Conservation (phyloP, 2,888 invertebrate genomes). For the Heliconius erato region DNA sequence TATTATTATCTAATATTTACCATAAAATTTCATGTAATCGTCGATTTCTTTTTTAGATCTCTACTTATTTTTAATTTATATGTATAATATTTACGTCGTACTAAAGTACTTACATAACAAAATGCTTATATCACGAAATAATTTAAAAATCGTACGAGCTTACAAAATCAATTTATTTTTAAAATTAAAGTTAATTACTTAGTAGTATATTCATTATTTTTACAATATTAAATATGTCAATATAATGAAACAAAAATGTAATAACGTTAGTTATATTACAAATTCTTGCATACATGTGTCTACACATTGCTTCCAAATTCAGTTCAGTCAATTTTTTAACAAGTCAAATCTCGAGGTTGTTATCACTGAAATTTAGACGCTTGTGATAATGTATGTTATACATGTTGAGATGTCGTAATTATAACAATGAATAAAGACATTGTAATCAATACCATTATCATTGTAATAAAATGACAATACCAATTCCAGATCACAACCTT, state of each 20-base stretch:
- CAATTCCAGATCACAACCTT: not conserved
- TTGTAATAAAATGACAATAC: constrained; percentile 12
- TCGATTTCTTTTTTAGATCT: not conserved
- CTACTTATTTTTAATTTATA: not conserved
- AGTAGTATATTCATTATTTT: not conserved
- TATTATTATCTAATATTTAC: not conserved
- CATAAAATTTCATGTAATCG: not conserved
- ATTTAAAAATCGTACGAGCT: not conserved
- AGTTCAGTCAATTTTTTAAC: no score
- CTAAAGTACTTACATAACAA: not conserved
- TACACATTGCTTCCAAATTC: no score
- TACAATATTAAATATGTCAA: not conserved
- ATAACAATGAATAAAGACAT: constrained; percentile 1
- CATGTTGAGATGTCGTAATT: not conserved
- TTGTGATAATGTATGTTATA: not conserved
- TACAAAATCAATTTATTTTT: not conserved
- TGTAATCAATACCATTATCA: not conserved
- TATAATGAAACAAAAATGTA: not conserved
- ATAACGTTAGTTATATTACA: not conserved
- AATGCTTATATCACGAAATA: not conserved
- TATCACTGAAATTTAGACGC: not conserved
- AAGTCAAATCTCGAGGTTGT: no score
- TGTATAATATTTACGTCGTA: not conserved
- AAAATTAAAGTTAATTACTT: not conserved
- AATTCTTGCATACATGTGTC: not conserved